phyloP scores from a whole-genome alignment of 1,140 invertebrate species.

The Coboldia fuscipes region DNA sequence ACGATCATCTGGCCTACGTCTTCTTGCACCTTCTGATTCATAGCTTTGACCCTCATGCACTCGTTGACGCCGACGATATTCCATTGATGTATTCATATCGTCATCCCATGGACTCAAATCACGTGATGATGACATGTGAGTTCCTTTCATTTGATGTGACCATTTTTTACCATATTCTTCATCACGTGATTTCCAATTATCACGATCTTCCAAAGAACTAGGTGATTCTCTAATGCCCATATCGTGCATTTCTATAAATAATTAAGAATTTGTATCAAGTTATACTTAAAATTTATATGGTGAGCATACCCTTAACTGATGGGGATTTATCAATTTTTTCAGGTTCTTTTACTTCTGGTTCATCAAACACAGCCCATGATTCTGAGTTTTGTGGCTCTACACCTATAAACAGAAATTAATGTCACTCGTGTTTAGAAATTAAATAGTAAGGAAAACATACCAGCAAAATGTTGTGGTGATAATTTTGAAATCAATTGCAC shows the following conservation, averaged over 20 bases:
- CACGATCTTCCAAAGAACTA: slow-evolving; percentile 56
- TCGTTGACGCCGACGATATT: slow-evolving; percentile 1
- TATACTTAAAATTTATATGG: no score
- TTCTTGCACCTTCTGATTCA: neutral
- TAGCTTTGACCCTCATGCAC: neutral
- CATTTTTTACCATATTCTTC: slow-evolving; percentile 7
- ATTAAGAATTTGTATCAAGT: no score
- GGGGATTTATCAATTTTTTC: neutral
- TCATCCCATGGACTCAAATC: slow-evolving; percentile 51
- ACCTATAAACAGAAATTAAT: slow-evolving; percentile 14
- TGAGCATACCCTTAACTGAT: neutral
- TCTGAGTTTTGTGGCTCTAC: slow-evolving; percentile 6
- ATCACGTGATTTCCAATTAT: slow-evolving; percentile 19
- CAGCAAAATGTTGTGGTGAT: no score
- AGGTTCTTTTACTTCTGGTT: neutral
- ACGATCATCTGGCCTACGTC: neutral
- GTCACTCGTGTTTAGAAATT: no score
- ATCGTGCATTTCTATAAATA: slow-evolving; percentile 15
- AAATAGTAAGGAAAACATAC: no score
- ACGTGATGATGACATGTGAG: slow-evolving; percentile 40
- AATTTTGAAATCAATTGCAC: no score
- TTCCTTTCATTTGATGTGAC: slow-evolving; percentile 23
- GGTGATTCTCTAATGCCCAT: slow-evolving; percentile 33
- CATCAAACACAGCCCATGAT: slow-evolving; percentile 20
- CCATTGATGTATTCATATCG: slow-evolving; percentile 22